A percentile compares a stretch with the other conserved stretches of the same genome.
These are phyloP conservation scores for Orientallactaga bullata DNA, from an alignment of 2,113 vertebrate species.

Conservation along the genomic window DNA sequence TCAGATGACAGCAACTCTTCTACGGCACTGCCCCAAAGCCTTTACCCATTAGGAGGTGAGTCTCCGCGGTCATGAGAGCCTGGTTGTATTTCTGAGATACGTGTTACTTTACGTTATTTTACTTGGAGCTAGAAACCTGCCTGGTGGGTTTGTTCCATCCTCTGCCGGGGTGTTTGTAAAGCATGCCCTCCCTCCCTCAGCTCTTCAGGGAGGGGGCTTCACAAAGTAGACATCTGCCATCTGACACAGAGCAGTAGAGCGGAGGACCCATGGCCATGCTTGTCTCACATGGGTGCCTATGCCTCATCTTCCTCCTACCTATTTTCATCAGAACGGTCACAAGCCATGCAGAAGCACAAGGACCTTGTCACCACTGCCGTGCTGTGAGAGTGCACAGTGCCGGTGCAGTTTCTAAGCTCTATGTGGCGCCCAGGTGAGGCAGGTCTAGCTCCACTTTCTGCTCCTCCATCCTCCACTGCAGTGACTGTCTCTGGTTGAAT, in stretches of 20 bases:
- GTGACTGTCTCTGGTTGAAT: background rate
- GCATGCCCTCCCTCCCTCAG: background rate
- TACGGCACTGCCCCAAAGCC: background rate
- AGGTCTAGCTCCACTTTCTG: background rate
- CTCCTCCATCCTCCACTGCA: background rate
- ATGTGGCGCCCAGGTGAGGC: background rate
- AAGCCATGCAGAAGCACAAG: too few species aligned
- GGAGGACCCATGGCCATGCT: too few species aligned
- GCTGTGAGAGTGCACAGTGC: background rate
- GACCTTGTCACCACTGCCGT: background rate
- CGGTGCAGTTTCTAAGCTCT: background rate
- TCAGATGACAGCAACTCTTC: too few species aligned
- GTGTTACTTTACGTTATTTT: background rate
- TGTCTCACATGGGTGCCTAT: rapidly evolving
- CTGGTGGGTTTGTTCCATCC: background rate
- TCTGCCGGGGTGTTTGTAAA: background rate
- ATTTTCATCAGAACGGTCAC: background rate
- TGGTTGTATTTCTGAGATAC: background rate
- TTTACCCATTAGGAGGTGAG: background rate
- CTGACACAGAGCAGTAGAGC: background rate
- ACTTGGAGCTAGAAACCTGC: too few species aligned
- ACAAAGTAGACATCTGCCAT: background rate
- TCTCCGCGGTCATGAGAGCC: background rate
- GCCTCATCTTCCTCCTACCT: background rate
- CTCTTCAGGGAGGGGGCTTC: background rate